Evolutionary conservation across 2,888 invertebrate genomes (phyloP), one percentile per base, ranked within the genome.

Genomic region (Deilephila porcellus): DNA sequence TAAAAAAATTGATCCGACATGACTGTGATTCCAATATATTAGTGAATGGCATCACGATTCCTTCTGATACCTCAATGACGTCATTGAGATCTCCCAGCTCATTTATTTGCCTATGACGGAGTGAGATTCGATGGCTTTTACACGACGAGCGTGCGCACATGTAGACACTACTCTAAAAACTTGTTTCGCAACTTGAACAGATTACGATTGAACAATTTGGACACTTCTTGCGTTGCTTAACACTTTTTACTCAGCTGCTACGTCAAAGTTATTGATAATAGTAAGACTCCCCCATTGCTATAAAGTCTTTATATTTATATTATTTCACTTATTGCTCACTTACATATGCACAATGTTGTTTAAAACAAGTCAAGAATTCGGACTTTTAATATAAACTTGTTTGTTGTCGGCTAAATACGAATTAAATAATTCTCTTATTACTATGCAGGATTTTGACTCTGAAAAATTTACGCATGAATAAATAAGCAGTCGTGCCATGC

Each of bases 381-480:
- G n/a, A n/a, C 64, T 64, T 32, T 20, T 60, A n/a, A 25, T 45
- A 0, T 17, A 14, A 25, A 17, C 25, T 11, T 17, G 6, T 25
- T 6, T 67, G 25, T 67, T 67, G 3, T 52, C 3, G 8, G 20
- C 4, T 25, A 17, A 45, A 45, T 3, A 20, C 4, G 17, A 32
- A 19, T 32, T 52, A 25, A 52, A 45, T 52, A 25, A 17, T 1
- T 17, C 25, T 17, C 8, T n/a, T 52, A 52, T 17, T 52, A n/a
- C 11, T 52, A 67, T 67, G 67, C 52, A 67, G 4, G 25, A 52
- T 52, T 67, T 64, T 67, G 67, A 6, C 52, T 17, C 14, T 11
- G 0, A 52, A 67, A 52, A 60, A 67, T 52, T 52, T 25, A 52
- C 25, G 25, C 52, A 25, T 25, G 67, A 67, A 67, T 67, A 67